phyloP scores from a whole-genome alignment of 2,797 vertebrate species.

The Dromococcyx pavoninus region DNA sequence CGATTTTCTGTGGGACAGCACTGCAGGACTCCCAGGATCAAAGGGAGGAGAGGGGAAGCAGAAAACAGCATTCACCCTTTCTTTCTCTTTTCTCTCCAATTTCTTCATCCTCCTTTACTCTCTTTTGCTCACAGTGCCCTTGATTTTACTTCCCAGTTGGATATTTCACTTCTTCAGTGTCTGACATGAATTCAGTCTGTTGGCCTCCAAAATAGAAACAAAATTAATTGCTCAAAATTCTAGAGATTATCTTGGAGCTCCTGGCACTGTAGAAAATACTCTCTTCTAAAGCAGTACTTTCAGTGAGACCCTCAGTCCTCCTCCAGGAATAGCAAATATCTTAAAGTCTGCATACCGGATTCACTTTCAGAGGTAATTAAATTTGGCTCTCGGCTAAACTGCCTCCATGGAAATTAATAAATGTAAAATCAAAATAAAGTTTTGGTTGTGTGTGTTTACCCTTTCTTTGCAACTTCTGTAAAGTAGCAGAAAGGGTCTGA shows the following conservation, averaged over 20 bases:
- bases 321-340: neutral
- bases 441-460: neutral
- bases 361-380: constrained; percentile 4
- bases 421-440: neutral
- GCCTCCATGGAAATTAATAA: neutral
- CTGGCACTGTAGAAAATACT: neutral
- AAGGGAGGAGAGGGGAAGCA: neutral
- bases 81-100: neutral
- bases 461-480: neutral
- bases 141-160: constrained; percentile 12
- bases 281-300: neutral
- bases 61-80: neutral
- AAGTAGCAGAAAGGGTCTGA: neutral
- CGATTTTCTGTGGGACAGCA: neutral
- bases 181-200: neutral
- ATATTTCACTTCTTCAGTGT: neutral
- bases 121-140: neutral
- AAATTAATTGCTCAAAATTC: constrained; percentile 33
- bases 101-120: neutral
- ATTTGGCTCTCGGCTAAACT: neutral
- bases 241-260: neutral
- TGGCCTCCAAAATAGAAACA: neutral
- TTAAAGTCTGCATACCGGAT: neutral
- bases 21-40: neutral
- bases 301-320: neutral